phyloP scores from a whole-genome alignment of 2,113 vertebrate genomes.

The Noctilio leporinus region DNA sequence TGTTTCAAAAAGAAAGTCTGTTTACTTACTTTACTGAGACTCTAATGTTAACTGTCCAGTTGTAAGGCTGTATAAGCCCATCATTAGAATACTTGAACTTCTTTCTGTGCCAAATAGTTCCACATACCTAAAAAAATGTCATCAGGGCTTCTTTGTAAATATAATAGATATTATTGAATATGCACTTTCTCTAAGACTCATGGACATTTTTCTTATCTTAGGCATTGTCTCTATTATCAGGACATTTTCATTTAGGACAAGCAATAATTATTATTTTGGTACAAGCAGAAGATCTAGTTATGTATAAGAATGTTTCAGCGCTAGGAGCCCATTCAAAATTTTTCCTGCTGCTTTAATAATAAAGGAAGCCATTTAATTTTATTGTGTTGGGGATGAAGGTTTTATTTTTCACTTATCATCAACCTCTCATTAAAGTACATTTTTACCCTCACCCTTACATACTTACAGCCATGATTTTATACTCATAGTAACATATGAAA shows the following conservation, averaged over 20 bases:
- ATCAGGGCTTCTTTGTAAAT: neutral
- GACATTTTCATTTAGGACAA: neutral
- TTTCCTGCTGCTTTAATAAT: neutral
- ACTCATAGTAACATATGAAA: neutral
- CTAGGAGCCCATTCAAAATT: neutral
- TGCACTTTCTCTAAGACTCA: neutral
- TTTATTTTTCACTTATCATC: neutral
- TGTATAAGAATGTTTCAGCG: neutral
- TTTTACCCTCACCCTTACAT: neutral
- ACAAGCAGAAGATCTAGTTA: neutral
- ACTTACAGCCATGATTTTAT: neutral
- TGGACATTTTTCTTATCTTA: neutral
- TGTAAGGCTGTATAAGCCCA: neutral
- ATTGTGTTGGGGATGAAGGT: neutral
- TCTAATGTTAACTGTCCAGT: neutral
- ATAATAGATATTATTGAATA: neutral
- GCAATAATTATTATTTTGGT: neutral
- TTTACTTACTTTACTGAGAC: neutral
- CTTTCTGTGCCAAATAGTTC: neutral
- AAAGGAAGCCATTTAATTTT: neutral
- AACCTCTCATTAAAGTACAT: neutral
- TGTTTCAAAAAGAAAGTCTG: constrained; percentile 29
- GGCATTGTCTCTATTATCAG: neutral
- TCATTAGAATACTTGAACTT: neutral
- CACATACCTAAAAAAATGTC: neutral